Evolutionary conservation across 2,113 vertebrate genomes (phyloP).

Genomic region (Campylomormyrus tamandua): DNA sequence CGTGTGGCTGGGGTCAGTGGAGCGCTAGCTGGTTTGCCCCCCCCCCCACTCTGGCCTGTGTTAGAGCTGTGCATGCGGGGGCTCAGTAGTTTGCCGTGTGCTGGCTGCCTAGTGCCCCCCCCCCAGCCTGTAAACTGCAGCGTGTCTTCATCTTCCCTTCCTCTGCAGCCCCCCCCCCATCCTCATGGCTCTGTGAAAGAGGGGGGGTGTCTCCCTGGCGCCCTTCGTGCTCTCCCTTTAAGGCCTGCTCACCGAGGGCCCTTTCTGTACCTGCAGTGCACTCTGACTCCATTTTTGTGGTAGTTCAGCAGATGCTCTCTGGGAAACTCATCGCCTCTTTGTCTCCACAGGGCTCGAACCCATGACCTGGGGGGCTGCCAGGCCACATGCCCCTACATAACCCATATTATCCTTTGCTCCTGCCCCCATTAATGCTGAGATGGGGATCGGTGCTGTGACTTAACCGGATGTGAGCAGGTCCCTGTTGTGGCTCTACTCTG

Average conservation of each 20-base stretch:
- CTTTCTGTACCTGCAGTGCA: background rate
- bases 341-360: background rate
- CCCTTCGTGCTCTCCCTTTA: background rate
- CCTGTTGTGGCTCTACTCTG: background rate
- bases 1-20: too few relatives aligned
- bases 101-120: too few relatives aligned
- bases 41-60: too few relatives aligned
- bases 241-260: background rate
- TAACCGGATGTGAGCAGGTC: background rate
- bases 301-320: background rate
- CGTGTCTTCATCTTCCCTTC: too few relatives aligned
- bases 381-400: background rate
- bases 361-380: background rate
- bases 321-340: background rate
- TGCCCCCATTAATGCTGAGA: conserved; percentile 12
- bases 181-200: too few relatives aligned
- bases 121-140: too few relatives aligned
- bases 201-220: too few relatives aligned
- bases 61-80: too few relatives aligned
- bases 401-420: background rate
- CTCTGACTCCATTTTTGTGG: background rate
- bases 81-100: too few relatives aligned
- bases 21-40: too few relatives aligned
- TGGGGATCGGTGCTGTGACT: background rate
- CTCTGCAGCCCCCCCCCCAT: too few relatives aligned